Evolutionary conservation across 2,888 invertebrate species (phyloP), one percentile per base, ranked within the genome.

Genomic region (Brassicogethes aeneus): DNA sequence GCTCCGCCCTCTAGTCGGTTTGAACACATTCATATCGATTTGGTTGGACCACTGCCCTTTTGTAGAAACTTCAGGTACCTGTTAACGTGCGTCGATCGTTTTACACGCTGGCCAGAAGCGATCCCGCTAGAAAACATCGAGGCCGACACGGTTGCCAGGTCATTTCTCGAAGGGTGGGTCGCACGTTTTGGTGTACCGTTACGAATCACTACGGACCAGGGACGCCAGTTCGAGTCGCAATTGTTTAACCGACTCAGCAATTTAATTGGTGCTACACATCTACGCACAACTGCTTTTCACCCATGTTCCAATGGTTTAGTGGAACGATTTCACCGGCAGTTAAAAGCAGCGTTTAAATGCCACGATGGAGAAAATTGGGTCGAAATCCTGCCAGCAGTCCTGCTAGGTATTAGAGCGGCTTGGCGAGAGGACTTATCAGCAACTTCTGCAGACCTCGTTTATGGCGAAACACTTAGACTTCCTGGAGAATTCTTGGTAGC

Each of bases 121-220:
- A 23, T 43, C 5, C 47, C 50, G 2, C 12, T 49, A 1, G 16
- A 15, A 13, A 43, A 49, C 34, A 42, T 42, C 2, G 15, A 15
- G n/a, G 49, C 48, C 1, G 44, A 39, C 10, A 47, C 44, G 2
- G 17, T 60, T 55, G 61, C 56, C 51, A 2, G 55, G n/a, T 56
- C 61, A 2, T 54, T 71, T 3, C 40, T 59, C 13, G 29, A 37
- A 0, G 45, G 47, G 0, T 72, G 69, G 71, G 58, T 72, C 2
- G 39, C 66, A 1, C 47, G 67, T 7, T 70, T 60, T 41, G 69
- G 70, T 1, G 52, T 59, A 8, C 70, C 69, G 2, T 14, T 17
- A 1, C 41, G 17, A 2, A 47, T 63, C 3, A 62, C 64, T 0
- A 60, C 59, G 3, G 61, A 63, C 39, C 54, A 56, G 44, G 64